phyloP scores from a whole-genome alignment of 1,140 invertebrate species.

The Lepidostoma basale region DNA sequence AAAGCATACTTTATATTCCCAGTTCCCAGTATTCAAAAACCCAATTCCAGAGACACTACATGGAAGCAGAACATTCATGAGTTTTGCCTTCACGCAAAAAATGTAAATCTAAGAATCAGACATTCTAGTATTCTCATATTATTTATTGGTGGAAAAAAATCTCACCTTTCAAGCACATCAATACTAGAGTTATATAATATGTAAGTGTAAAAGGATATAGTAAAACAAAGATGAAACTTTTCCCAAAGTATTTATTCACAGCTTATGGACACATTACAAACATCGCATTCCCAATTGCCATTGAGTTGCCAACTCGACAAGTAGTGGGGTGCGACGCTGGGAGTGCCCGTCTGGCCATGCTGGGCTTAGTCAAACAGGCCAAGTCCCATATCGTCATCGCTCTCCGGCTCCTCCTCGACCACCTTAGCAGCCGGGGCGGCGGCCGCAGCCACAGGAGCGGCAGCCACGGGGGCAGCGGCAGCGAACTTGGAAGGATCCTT shows the following conservation, averaged over 20 bases:
- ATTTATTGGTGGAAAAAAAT: too few relatives aligned
- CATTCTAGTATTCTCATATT: too few relatives aligned
- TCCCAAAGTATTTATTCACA: constrained; percentile 22
- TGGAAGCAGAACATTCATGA: too few relatives aligned
- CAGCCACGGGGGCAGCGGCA: constrained; percentile 66
- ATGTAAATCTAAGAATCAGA: too few relatives aligned
- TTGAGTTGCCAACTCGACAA: constrained; percentile 45
- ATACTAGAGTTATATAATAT: too few relatives aligned
- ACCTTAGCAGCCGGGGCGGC: constrained; percentile 68
- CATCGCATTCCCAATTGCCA: constrained; percentile 39
- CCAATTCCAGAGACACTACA: too few relatives aligned
- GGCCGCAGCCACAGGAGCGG: constrained; percentile 65
- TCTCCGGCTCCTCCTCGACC: constrained; percentile 79
- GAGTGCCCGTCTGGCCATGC: not conserved
- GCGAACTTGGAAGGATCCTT: constrained; percentile 94
- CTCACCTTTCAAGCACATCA: too few relatives aligned
- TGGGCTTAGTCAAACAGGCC: constrained; percentile 88
- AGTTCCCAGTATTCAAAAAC: too few relatives aligned
- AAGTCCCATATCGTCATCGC: constrained; percentile 96
- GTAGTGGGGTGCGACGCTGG: constrained; percentile 6
- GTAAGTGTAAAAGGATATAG: too few relatives aligned
- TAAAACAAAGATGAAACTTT: constrained; percentile 4
- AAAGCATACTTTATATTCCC: too few relatives aligned
- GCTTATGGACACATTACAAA: not conserved
- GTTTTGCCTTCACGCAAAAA: too few relatives aligned